Conservation (phyloP, 2,888 invertebrate genomes). For the Autographa gamma region DNA sequence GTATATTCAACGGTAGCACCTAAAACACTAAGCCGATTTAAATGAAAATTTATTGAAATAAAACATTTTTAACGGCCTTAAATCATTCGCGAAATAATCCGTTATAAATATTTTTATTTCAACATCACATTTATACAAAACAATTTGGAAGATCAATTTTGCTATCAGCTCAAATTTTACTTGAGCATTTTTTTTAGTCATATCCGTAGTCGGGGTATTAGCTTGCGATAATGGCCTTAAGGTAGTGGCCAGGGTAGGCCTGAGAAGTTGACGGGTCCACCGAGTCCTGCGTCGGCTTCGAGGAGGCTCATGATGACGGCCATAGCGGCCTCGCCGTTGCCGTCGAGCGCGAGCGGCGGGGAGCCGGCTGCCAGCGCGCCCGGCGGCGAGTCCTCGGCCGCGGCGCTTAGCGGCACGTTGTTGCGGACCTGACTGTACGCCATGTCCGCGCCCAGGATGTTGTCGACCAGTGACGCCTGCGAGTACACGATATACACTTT, state of each 20-base stretch:
- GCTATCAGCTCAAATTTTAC: too few relatives aligned
- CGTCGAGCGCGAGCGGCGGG: slow-evolving; percentile 87
- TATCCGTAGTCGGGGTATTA: too few relatives aligned
- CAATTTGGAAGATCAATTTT: too few relatives aligned
- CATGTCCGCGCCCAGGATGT: slow-evolving; percentile 67
- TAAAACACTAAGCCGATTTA: too few relatives aligned
- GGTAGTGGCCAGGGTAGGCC: slow-evolving; percentile 96
- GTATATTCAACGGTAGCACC: not conserved
- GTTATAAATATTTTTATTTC: too few relatives aligned
- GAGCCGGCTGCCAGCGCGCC: slow-evolving; percentile 59
- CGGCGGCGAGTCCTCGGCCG: slow-evolving; percentile 64
- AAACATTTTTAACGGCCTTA: too few relatives aligned
- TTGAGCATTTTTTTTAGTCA: too few relatives aligned
- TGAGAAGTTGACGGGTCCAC: slow-evolving; percentile 95
- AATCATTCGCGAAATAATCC: too few relatives aligned
- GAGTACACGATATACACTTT: slow-evolving; percentile 49
- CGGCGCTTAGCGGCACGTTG: slow-evolving; percentile 76
- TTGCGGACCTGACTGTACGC: slow-evolving; percentile 71
- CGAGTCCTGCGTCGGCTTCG: slow-evolving; percentile 96
- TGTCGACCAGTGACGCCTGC: slow-evolving; percentile 73
- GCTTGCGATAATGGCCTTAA: slow-evolving; percentile 62
- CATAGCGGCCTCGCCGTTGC: slow-evolving; percentile 97
- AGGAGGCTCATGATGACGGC: slow-evolving; percentile 97
- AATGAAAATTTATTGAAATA: too few relatives aligned
- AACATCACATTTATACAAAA: too few relatives aligned